Conservation (phyloP, 2,797 vertebrate species). For the Chanos chanos region DNA sequence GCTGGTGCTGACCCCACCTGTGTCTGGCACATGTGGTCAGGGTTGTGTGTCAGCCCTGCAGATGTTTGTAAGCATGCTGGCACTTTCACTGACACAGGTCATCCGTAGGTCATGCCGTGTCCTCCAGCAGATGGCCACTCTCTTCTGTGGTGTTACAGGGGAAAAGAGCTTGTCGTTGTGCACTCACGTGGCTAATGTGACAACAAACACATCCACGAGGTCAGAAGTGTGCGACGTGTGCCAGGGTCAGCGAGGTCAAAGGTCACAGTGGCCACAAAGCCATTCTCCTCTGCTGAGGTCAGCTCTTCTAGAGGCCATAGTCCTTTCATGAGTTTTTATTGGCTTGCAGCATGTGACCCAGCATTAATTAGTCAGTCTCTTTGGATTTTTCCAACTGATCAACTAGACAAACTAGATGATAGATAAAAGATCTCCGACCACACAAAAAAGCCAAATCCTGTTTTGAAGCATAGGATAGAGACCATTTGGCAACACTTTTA, state of each 20-base stretch:
- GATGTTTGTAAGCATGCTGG: constrained; percentile 1
- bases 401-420: constrained; percentile 34
- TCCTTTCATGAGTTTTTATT: constrained; percentile 42
- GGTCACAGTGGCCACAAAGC: constrained; percentile 35
- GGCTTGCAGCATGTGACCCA: constrained; percentile 39
- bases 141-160: constrained; percentile 15
- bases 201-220: constrained; percentile 44
- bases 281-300: constrained; percentile 43
- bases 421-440: constrained; percentile 32
- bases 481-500: too few species aligned
- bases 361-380: constrained; percentile 43
- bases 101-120: constrained; percentile 60
- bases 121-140: constrained; percentile 57
- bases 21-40: not conserved
- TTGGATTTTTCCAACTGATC: constrained; percentile 39
- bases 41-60: not conserved
- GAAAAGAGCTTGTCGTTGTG: constrained; percentile 40
- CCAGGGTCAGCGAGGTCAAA: constrained; percentile 55
- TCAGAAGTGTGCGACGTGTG: constrained; percentile 53
- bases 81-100: not conserved
- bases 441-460: not conserved
- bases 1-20: too few species aligned
- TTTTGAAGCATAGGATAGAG: too few species aligned
- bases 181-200: constrained; percentile 46
- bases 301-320: constrained; percentile 8